Base-by-base conservation (phyloP, 2,888 invertebrate genomes). In the Temnothorax rugatulus region DNA sequence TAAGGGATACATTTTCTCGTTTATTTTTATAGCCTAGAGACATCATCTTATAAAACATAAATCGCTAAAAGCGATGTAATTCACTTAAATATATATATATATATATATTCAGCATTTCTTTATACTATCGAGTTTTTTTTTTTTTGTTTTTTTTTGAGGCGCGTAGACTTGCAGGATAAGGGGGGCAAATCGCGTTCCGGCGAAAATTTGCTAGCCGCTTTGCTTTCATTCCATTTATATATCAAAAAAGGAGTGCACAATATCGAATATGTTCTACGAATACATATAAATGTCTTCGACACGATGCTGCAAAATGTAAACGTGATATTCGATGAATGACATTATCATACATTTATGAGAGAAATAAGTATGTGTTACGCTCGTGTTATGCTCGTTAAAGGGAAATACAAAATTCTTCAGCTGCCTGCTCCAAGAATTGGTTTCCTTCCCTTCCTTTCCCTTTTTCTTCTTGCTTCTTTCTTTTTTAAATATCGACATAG, bases 41-140 rank as follows among this genome's bases (percentile, higher is more conserved):
- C 86, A 87, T 89, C 89, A 66, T 89, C 77, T 89, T 91, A 92
- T 90, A 91, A 92, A 92, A 91, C 89, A 91, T 91, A 90, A 91
- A 91, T 90, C 88, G 91, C 91, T 87, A 89, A 77, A 85, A 89
- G 87, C 90, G 90, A 90, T 84, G 25, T 66, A 52, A 89, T 87
- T 87, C 87, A 86, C 74, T 88, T 90, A 90, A 90, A 90, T 90
- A 90, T 85, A 90, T 82, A 29, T 77, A 61, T 82, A 79, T 77
- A 88, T 90, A 50, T 50, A 44, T 44, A 44, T 88, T 52, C 38
- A 5, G 18, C 4, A 75, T 41, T 38, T 73, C 34, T 73, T 38
- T 64, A 64, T 64, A 64, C 25, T 76, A 76, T 41, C 38, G 18
- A 38, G 25, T 59, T 59, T 73, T 25, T 54, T 15, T 54, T 47